Evolutionary conservation across 2,113 vertebrate species (phyloP), one percentile per base, ranked within the genome.

Genomic region (Callocephalon fimbriatum): DNA sequence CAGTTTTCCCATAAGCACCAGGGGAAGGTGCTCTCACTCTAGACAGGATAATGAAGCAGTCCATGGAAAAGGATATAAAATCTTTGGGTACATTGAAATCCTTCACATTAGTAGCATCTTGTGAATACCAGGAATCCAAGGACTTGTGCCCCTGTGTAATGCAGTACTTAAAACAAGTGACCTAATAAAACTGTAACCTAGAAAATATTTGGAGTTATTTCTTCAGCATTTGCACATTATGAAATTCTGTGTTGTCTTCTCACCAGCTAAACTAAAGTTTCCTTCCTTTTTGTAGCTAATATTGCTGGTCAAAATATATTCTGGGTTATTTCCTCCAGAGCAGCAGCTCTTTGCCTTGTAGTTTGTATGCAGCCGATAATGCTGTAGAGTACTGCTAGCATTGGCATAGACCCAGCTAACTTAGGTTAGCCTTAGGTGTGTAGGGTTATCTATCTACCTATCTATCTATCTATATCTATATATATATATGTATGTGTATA

Each of bases 381-480:
- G n/a, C 35, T 74, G 48, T 35, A 14, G 21, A 45, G 29, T 54
- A 65, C 18, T 23, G 2, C 50, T 71, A 74, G 21, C 61, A 29
- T 1, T 94, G 50, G 22, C 54, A 76, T 17, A 75, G 35, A 70
- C 61, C 38, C 51, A 75, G 53, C 54, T 40, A 56, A 62, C 21
- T 90, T 37, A 37, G 48, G 67, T 81, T 95, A 88, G 53, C 16
- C 35, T 51, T 47, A 88, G 15, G 65, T 13, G 5, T 83, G 67
- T 86, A 89, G 16, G 45, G 16, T 76, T 80, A 35, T 89, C 87
- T 92, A 37, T 54, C 19, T 62, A 7, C 5, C 23, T 86, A 48
- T 90, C 61, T 96, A 71, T 96, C 84, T 77, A 3, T 47, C 14
- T 94, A 54, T 97, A 47, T 97, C 68, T 97, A 4, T 58, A 13